A percentile compares a stretch with the other conserved stretches of the same genome.
These are phyloP conservation scores for Chouioia cunea DNA, from an alignment of 2,888 invertebrate genomes.

Conservation along the genomic window DNA sequence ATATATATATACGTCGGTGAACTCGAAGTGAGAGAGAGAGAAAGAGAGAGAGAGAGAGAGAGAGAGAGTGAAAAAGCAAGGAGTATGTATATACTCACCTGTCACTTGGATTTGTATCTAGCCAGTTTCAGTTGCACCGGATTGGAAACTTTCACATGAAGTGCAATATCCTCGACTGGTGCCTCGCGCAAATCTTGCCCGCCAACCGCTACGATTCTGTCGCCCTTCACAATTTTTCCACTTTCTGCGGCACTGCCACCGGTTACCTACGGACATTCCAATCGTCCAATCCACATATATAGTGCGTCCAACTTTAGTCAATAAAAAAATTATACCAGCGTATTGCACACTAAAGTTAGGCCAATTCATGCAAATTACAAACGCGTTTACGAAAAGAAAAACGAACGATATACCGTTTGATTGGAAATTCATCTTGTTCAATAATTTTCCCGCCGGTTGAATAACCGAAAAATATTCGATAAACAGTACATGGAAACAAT, in stretches of 20 bases:
- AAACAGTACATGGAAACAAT: too few relatives aligned
- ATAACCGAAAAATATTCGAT: too few relatives aligned
- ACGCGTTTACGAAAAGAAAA: too few relatives aligned
- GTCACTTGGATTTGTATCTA: conserved; percentile 80
- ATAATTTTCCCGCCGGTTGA: too few relatives aligned
- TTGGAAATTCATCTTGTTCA: too few relatives aligned
- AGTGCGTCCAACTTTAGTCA: background rate
- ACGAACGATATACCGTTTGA: too few relatives aligned
- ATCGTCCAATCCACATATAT: background rate
- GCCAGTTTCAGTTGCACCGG: conserved; percentile 87
- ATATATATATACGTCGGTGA: conserved; percentile 19
- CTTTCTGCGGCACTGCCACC: conserved; percentile 91
- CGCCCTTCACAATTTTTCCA: conserved; percentile 91
- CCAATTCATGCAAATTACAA: conserved; percentile 12
- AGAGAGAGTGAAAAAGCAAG: background rate
- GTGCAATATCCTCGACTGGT: conserved; percentile 86
- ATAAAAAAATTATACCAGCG: too few relatives aligned
- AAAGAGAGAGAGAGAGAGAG: background rate
- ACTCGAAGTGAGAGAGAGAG: background rate
- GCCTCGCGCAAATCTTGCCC: conserved; percentile 84
- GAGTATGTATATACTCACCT: conserved; percentile 52
- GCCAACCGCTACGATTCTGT: conserved; percentile 90
- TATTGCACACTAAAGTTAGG: background rate
- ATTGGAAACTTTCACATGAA: conserved; percentile 89
- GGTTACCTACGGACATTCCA: conserved; percentile 74